Evolutionary conservation across 2,113 vertebrate genomes (phyloP).

Genomic region (Delphinus delphis): DNA sequence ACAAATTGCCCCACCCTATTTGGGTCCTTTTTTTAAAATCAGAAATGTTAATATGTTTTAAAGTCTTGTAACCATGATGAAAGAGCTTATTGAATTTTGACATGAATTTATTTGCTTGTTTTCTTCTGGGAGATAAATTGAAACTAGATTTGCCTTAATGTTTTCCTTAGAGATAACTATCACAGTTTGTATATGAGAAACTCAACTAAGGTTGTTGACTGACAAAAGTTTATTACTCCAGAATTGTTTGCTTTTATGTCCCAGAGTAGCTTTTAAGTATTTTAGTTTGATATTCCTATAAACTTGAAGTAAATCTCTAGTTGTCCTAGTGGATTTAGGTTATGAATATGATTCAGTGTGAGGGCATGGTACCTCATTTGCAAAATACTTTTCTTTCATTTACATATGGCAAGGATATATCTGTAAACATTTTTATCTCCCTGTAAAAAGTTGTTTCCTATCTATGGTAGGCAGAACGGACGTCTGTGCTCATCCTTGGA

Average conservation of each 20-base stretch:
- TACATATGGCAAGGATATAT: background rate
- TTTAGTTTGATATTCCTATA: background rate
- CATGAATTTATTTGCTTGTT: background rate
- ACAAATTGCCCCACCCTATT: background rate
- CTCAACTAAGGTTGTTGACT: background rate
- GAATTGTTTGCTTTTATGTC: background rate
- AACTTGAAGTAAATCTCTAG: background rate
- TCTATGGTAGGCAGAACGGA: background rate
- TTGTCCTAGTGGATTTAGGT: background rate
- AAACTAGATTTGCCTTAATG: background rate
- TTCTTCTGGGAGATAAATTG: background rate
- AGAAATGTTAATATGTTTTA: background rate
- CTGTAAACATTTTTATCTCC: background rate
- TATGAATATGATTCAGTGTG: background rate
- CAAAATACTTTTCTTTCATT: slow-evolving; percentile 25
- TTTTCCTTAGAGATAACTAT: background rate
- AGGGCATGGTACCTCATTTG: background rate
- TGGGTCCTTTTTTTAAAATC: background rate
- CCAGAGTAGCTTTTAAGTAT: background rate
- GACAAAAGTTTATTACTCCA: background rate
- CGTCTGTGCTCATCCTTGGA: background rate
- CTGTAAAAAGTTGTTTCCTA: background rate
- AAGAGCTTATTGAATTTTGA: background rate
- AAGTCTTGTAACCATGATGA: background rate
- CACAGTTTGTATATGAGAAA: background rate